Base-by-base conservation (phyloP, 2,113 vertebrate genomes). In the Muntiacus muntjak region DNA sequence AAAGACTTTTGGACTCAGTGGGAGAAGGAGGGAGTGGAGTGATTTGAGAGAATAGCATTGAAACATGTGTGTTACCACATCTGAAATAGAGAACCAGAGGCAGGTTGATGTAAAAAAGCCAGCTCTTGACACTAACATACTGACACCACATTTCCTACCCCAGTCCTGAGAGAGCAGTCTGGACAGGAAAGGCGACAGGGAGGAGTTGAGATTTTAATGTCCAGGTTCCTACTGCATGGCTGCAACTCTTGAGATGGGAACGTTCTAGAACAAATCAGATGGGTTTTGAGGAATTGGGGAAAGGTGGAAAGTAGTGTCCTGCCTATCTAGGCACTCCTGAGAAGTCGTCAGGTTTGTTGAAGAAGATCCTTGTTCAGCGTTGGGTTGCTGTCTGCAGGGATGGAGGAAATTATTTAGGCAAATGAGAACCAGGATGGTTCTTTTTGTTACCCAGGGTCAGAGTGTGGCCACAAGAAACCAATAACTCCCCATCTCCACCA, bases 101-200 rank as follows among this genome's bases (percentile, higher is more conserved):
- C 71, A 43, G 71, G 11, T 43, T 43, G 71, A 76, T 76, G 71
- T 76, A 14, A 26, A 36, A 88, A 85, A 98, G 52, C 60, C 97
- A 98, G 79, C 91, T 96, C 97, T 57, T 97, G 91, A 91, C 85
- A 97, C 67, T 91, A 88, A 30, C 89, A 85, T 97, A 64, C 91
- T 92, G 78, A 21, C 21, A 76, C 5, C 64, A 79, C 36, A 87
- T 97, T 97, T 97, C 96, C 96, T 47, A 95, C 91, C n/a, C 74
- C 79, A 60, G 16, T 52, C 13, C 78, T 62, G 11, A 26, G 7
- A 45, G 28, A 76, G 21, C 43, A 85, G 40, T 33, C 67, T 43
- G 55, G 64, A 67, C 33, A 62, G 33, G 26, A n/a, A 58, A 85
- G 92, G 52, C 19, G 6, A 67, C 15, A 6, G 15, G 30, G 2